Evolutionary conservation across 2,888 invertebrate genomes (phyloP).

Genomic region (Didymodactylos carnosus): DNA sequence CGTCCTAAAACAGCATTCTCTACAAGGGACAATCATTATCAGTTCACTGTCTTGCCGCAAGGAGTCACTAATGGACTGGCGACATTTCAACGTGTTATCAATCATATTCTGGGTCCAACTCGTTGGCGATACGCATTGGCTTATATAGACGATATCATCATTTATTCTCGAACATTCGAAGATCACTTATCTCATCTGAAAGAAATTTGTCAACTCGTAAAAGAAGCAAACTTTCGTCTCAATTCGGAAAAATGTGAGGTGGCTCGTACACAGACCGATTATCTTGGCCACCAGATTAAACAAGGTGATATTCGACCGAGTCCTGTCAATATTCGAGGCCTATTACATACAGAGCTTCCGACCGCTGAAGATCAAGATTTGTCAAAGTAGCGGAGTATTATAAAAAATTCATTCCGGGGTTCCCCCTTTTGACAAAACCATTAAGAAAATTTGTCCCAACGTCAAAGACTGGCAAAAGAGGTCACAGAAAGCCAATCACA

Average conservation of each 20-base stretch:
- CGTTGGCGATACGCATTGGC: too few species aligned
- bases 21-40: neutral
- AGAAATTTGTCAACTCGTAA: neutral
- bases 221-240: neutral
- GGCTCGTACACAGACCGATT: neutral
- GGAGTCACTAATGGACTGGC: neutral
- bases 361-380: neutral
- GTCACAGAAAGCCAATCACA: too few species aligned
- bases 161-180: too few species aligned
- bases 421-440: neutral
- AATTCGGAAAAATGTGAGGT: neutral
- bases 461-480: too few species aligned
- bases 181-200: too few species aligned
- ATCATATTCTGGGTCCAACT: too few species aligned
- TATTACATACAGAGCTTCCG: neutral
- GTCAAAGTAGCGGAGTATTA: neutral
- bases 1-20: neutral
- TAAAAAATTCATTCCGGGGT: neutral
- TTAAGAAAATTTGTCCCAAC: too few species aligned
- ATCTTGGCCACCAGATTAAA: neutral
- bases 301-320: neutral
- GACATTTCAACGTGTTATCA: neutral
- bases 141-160: too few species aligned
- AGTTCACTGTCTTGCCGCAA: neutral
- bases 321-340: neutral